A percentile compares a stretch with the other conserved stretches of the same genome.
phyloP scores from a whole-genome alignment of 2,797 vertebrate species.

The Bradypodion ventrale region DNA sequence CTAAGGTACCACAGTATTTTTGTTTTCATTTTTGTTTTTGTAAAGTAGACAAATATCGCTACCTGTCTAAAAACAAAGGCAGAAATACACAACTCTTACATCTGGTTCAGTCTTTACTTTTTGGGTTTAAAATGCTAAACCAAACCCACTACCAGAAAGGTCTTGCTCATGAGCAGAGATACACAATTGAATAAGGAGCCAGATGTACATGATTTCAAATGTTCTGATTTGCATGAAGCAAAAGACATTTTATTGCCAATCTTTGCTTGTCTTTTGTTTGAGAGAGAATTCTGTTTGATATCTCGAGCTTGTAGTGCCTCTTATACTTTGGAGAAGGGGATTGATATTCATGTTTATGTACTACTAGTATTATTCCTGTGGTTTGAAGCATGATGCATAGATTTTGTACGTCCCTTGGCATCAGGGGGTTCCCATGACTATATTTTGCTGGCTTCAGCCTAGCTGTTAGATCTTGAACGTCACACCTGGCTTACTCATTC shows the following conservation, averaged over 20 bases:
- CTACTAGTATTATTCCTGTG: constrained; percentile 23
- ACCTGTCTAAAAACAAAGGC: too few relatives aligned
- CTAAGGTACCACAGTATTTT: too few relatives aligned
- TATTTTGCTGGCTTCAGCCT: constrained; percentile 26
- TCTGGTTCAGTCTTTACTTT: not conserved
- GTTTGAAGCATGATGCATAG: constrained; percentile 2
- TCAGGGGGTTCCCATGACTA: constrained; percentile 16
- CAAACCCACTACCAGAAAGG: not conserved
- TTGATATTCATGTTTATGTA: not conserved
- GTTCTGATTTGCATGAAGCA: not conserved
- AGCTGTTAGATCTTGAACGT: constrained; percentile 10
- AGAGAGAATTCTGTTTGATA: not conserved
- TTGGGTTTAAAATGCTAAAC: not conserved
- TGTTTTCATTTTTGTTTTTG: too few relatives aligned
- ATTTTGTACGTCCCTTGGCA: constrained; percentile 33
- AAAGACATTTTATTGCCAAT: not conserved
- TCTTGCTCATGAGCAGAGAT: not conserved
- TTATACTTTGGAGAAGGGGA: too few relatives aligned
- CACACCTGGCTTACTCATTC: not conserved
- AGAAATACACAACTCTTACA: not conserved
- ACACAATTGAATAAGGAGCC: not conserved
- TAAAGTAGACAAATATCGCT: too few relatives aligned
- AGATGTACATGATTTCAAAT: not conserved
- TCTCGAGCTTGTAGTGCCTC: not conserved
- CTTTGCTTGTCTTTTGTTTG: not conserved